phyloP scores from a whole-genome alignment of 2,113 vertebrate species.

The Rhinolophus sinicus region DNA sequence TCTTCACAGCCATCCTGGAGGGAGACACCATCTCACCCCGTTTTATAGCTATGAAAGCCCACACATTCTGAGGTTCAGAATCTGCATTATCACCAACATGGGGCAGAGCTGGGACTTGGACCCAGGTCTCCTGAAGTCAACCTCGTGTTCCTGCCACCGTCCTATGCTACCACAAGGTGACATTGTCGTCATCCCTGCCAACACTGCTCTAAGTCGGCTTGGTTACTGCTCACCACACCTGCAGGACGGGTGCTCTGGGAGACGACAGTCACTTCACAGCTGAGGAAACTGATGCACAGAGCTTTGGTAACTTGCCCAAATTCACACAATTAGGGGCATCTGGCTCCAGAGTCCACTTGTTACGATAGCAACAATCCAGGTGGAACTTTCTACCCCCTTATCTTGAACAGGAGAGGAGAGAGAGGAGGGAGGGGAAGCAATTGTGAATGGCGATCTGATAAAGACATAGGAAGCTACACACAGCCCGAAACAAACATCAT shows the following conservation, averaged over 20 bases:
- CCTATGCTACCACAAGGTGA: neutral
- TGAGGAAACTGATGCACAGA: neutral
- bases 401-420: neutral
- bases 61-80: neutral
- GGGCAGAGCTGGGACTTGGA: neutral
- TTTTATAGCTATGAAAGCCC: neutral
- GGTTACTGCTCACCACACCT: neutral
- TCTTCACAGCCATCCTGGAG: neutral
- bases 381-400: neutral
- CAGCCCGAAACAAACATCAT: neutral
- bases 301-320: neutral
- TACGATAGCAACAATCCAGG: neutral
- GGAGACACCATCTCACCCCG: fast-evolving
- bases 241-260: neutral
- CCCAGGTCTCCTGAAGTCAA: neutral
- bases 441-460: neutral
- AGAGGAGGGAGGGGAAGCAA: neutral
- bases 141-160: neutral
- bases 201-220: too few relatives aligned
- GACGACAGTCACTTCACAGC: neutral
- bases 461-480: fast-evolving
- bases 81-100: fast-evolving
- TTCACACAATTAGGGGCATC: neutral
- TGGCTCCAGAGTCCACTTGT: neutral
- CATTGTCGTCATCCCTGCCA: neutral